A percentile compares a stretch with the other conserved stretches of the same genome.
Conservation (phyloP, 2,797 vertebrate genomes). For the Crocodylus rhombifer region DNA sequence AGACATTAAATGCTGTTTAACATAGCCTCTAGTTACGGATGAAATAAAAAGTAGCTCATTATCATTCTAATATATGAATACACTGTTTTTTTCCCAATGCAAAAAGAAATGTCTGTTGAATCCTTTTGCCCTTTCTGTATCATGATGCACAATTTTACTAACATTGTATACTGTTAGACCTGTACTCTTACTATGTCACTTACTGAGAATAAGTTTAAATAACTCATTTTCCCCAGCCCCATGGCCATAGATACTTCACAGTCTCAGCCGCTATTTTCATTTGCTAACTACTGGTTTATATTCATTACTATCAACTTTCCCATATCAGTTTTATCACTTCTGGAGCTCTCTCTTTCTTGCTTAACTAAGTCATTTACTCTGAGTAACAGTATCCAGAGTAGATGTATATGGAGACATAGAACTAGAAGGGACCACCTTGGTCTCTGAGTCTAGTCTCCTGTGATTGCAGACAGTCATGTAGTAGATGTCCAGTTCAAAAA, state of each 20-base stretch:
- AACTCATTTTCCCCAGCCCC: neutral
- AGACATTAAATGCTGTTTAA: neutral
- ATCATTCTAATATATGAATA: rapidly evolving
- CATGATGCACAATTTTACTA: neutral
- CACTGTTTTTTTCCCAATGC: neutral
- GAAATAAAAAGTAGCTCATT: neutral
- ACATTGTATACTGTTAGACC: neutral
- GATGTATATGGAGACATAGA: no score
- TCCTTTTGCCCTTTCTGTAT: neutral
- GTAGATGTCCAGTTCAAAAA: no score
- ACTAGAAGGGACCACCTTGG: no score
- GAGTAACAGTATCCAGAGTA: no score
- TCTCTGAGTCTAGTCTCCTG: no score
- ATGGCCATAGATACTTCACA: neutral
- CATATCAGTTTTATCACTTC: neutral
- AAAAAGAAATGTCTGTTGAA: rapidly evolving
- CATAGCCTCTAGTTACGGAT: neutral
- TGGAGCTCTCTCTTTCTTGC: no score
- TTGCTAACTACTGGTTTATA: neutral
- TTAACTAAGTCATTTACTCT: no score
- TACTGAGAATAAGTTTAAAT: neutral
- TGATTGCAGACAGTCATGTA: no score
- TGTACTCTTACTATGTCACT: neutral
- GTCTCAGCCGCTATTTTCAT: neutral
- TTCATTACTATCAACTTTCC: neutral